Percentiles rank a stretch among this genome's conserved stretches.
These are phyloP conservation scores for Halichoeres trimaculatus DNA, from an alignment of 2,113 vertebrate species.

Conservation along the genomic window DNA sequence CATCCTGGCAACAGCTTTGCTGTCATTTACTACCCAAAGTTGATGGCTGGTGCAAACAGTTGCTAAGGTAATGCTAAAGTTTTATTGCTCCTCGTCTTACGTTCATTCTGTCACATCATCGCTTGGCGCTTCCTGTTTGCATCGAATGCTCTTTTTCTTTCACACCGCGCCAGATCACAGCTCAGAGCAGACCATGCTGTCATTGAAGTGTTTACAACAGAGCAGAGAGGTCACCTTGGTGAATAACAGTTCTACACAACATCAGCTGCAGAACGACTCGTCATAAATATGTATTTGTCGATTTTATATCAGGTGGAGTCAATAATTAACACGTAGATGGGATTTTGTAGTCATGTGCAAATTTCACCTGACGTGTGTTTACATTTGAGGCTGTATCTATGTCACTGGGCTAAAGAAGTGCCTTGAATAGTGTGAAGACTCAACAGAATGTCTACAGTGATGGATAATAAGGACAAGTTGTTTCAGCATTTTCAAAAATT, in stretches of 20 bases:
- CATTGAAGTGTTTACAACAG: slow-evolving; percentile 37
- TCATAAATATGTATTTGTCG: slow-evolving; percentile 21
- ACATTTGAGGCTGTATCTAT: not conserved
- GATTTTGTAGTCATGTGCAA: slow-evolving; percentile 28
- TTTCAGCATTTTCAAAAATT: not conserved
- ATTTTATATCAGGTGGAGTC: slow-evolving; percentile 10
- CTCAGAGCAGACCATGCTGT: slow-evolving; percentile 4
- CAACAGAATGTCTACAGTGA: not conserved
- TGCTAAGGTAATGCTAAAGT: slow-evolving; percentile 33
- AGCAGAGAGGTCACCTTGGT: slow-evolving; percentile 54
- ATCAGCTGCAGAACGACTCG: slow-evolving; percentile 1
- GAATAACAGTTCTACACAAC: slow-evolving; percentile 51
- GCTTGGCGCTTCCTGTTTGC: slow-evolving; percentile 62
- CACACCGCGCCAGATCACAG: slow-evolving; percentile 14
- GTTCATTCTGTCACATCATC: slow-evolving; percentile 44
- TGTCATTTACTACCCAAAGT: slow-evolving; percentile 52
- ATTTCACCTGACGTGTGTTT: slow-evolving; percentile 3
- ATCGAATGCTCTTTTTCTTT: slow-evolving; percentile 38
- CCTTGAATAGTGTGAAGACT: not conserved
- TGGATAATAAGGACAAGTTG: slow-evolving; percentile 3
- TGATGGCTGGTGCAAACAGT: slow-evolving; percentile 65
- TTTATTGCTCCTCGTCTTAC: slow-evolving; percentile 64
- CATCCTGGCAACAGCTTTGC: not conserved
- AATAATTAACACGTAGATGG: slow-evolving; percentile 13
- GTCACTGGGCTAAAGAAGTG: slow-evolving; percentile 15